Base-by-base conservation (phyloP, 2,113 vertebrate genomes). In the Melanerpes aurifrons region DNA sequence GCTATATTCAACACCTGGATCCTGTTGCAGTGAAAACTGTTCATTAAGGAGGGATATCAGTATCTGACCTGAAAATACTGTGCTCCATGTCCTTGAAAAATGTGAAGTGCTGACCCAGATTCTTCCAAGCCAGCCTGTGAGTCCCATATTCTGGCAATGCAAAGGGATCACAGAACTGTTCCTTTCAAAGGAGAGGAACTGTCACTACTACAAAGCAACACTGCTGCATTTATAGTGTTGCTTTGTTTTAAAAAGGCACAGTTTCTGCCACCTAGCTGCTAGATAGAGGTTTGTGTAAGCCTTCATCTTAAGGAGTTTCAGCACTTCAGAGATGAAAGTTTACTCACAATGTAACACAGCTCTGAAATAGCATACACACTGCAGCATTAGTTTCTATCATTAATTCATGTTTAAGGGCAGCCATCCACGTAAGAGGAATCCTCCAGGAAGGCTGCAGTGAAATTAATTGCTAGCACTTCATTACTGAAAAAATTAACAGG, bases 181-280 rank as follows among this genome's bases (percentile, higher is more conserved):
- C 70, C 40, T 57, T 64, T 37, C 45, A 35, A 91, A 87, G 59
- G 70, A 89, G 69, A 22, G 5, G 10, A 61, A 25, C 22, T 79
- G 12, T 69, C 78, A 57, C 68, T 63, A 76, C 74, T 56, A 29
- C 22, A 89, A 80, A 79, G 57, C 24, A 70, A 75, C 47, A 28
- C 26, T 66, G 16, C 15, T 82, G 35, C 29, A 15, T 64, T 82
- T 70, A 56, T 1, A 82, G 21, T 13, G 82, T 18, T 4, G 1
- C n/a, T 73, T 82, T n/a, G 32, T 81, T 90, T 80, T 19, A 9
- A 88, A 80, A 91, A 94, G 47, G 76, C 29, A 74, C 32, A 45
- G 31, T 94, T 95, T 95, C 92, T 96, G 92, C 93, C 95, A 96
- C 76, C 92, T 92, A 89, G 88, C 93, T 96, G 95, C 70, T 93